Conservation (phyloP, 2,113 vertebrate species). For the Cinclus cinclus region DNA sequence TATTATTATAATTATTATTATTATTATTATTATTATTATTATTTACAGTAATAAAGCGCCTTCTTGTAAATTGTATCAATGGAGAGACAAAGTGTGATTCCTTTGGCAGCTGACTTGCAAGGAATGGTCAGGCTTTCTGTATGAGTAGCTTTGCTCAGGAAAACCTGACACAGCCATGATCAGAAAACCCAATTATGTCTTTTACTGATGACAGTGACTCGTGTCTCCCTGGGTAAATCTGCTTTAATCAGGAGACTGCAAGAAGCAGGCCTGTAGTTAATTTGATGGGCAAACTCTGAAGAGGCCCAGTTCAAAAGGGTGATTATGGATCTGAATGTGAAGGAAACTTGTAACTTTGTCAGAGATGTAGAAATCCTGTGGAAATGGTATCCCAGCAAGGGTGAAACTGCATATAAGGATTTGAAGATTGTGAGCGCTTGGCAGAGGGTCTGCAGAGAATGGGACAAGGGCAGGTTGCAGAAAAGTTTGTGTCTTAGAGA, state of each 20-base stretch:
- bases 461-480: background rate
- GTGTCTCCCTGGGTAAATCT: background rate
- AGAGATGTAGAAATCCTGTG: background rate
- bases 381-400: background rate
- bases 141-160: background rate
- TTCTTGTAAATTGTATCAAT: background rate
- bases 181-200: background rate
- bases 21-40: background rate
- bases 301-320: background rate
- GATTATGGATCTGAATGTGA: background rate
- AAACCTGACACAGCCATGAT: background rate
- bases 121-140: background rate
- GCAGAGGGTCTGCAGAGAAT: background rate
- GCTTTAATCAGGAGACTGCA: background rate
- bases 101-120: background rate
- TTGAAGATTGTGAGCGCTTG: background rate
- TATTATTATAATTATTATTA: background rate
- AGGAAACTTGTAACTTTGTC: background rate
- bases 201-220: fast-evolving
- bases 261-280: background rate
- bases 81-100: background rate
- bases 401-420: background rate
- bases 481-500: background rate
- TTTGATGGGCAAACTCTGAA: background rate
- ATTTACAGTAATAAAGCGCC: background rate